Conservation (phyloP, 2,113 vertebrate species). For the Onychorhynchus coronatus region DNA sequence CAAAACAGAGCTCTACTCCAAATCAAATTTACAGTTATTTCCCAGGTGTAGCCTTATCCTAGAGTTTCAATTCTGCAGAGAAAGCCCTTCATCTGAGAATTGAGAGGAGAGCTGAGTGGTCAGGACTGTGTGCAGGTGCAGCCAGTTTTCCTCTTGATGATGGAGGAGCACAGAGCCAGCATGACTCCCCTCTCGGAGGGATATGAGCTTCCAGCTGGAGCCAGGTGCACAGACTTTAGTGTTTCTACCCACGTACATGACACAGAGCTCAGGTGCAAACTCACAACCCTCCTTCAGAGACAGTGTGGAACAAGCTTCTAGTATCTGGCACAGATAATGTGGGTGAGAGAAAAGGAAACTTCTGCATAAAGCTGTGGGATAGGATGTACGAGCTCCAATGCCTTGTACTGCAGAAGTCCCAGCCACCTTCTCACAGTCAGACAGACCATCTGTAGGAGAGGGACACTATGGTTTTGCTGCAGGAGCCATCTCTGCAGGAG, state of each 20-base stretch:
- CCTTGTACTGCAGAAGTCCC: not conserved
- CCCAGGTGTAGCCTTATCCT: not conserved
- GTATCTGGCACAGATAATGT: accelerated
- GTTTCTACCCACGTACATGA: not conserved
- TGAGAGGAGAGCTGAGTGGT: not conserved
- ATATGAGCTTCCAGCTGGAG: not conserved
- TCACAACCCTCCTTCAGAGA: not conserved
- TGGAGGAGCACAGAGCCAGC: not conserved
- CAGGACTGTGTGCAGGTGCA: not conserved
- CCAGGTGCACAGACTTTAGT: not conserved
- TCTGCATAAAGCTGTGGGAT: not conserved
- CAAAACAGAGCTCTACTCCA: not conserved
- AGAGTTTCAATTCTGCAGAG: not conserved
- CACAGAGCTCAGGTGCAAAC: not conserved
- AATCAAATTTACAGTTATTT: not conserved
- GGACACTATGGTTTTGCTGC: not conserved
- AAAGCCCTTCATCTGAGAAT: not conserved
- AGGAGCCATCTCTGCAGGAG: not conserved
- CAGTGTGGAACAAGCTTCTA: not conserved
- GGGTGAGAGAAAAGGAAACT: not conserved
- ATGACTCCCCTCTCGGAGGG: not conserved
- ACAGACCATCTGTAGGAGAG: not conserved
- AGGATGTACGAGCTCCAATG: not conserved
- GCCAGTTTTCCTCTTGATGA: not conserved
- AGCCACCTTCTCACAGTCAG: accelerated